A percentile compares a stretch with the other conserved stretches of the same genome.
Evolutionary conservation across 2,797 vertebrate genomes (phyloP).

Genomic region (Scolopax rusticola): DNA sequence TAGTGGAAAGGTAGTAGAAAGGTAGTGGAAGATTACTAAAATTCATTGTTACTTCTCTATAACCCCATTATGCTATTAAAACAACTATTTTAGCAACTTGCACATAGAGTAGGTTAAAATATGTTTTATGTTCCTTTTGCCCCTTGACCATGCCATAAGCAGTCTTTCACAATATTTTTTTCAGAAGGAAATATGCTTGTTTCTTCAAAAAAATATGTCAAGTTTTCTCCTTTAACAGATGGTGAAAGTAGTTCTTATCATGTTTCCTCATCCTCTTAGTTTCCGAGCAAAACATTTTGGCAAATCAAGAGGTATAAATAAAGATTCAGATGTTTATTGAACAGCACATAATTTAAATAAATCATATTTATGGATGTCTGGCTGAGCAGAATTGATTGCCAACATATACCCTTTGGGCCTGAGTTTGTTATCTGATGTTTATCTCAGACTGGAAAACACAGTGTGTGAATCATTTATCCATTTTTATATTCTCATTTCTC

Average conservation of each 20-base stretch:
- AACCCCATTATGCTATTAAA: neutral
- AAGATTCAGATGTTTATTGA: slow-evolving; percentile 56
- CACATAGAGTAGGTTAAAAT: neutral
- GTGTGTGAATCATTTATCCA: neutral
- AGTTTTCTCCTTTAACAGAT: slow-evolving; percentile 52
- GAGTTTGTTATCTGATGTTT: slow-evolving; percentile 41
- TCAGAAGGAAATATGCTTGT: slow-evolving; percentile 19
- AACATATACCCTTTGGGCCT: slow-evolving; percentile 9
- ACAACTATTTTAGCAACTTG: neutral
- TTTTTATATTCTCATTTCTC: neutral
- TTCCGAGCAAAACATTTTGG: slow-evolving; percentile 50
- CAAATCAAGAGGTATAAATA: slow-evolving; percentile 57
- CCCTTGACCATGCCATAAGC: slow-evolving; percentile 17
- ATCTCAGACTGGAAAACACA: slow-evolving; percentile 6
- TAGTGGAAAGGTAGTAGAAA: neutral
- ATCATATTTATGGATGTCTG: slow-evolving; percentile 48
- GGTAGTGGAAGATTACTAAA: neutral
- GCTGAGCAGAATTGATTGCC: slow-evolving; percentile 48
- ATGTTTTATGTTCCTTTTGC: neutral
- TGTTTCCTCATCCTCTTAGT: slow-evolving; percentile 28
- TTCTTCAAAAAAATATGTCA: slow-evolving; percentile 33
- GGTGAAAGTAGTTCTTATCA: slow-evolving; percentile 48
- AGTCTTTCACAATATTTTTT: slow-evolving; percentile 52
- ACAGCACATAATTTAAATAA: slow-evolving; percentile 49
- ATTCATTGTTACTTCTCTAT: neutral